A percentile compares a stretch with the other conserved stretches of the same genome.
These are phyloP conservation scores for Andinoacara biseriatus DNA, from an alignment of 2,113 vertebrate genomes.

Conservation along the genomic window DNA sequence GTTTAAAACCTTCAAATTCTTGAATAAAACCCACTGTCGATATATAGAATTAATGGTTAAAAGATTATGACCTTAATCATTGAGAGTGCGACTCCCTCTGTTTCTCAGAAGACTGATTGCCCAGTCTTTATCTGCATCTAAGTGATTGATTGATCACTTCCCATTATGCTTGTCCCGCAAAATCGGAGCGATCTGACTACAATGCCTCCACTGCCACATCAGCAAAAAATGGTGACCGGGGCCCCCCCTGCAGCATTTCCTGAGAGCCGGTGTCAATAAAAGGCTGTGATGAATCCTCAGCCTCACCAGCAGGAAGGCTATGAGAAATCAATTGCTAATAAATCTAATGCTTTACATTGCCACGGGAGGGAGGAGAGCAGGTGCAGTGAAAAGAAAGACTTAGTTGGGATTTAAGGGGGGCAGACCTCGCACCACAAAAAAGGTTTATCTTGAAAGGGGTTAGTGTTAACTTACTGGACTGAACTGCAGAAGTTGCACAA, in stretches of 20 bases:
- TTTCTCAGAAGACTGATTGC: slow-evolving; percentile 55
- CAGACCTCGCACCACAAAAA: background rate
- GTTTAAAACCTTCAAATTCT: background rate
- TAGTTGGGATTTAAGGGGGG: slow-evolving; percentile 2
- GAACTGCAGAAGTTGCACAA: background rate
- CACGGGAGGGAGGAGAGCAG: background rate
- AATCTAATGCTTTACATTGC: slow-evolving; percentile 57
- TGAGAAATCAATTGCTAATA: slow-evolving; percentile 77
- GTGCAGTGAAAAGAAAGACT: background rate
- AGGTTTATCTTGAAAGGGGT: background rate
- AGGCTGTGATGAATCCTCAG: slow-evolving; percentile 64
- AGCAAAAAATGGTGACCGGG: slow-evolving; percentile 46
- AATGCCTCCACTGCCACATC: slow-evolving; percentile 38
- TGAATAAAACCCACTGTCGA: background rate
- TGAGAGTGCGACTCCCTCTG: slow-evolving; percentile 25
- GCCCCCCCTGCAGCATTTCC: slow-evolving; percentile 11
- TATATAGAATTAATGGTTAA: background rate
- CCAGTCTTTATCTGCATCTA: slow-evolving; percentile 35
- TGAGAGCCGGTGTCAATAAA: slow-evolving; percentile 73
- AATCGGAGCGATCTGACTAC: slow-evolving; percentile 43
- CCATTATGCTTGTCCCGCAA: slow-evolving; percentile 43
- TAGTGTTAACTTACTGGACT: background rate
- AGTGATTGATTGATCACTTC: slow-evolving; percentile 54
- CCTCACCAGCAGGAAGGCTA: slow-evolving; percentile 34
- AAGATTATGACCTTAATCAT: slow-evolving; percentile 33